Conservation (phyloP, 2,888 invertebrate species). For the Carcina quercana region DNA sequence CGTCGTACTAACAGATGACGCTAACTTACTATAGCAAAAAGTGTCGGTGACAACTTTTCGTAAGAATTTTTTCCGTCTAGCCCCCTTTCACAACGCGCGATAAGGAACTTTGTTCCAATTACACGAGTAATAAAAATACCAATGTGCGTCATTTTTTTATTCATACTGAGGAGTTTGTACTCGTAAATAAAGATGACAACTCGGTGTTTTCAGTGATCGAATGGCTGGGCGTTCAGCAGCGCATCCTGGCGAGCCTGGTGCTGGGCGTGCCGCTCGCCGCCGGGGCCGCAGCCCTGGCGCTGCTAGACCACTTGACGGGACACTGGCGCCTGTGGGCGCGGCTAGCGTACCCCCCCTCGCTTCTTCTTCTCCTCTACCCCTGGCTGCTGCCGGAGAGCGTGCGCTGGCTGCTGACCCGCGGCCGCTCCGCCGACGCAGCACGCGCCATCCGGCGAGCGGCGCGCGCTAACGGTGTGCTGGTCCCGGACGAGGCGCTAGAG, state of each 20-base stretch:
- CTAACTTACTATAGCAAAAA: too few species aligned
- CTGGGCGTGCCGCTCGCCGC: constrained; percentile 81
- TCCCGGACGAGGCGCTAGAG: constrained; percentile 62
- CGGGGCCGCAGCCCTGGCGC: constrained; percentile 79
- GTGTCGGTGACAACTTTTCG: too few species aligned
- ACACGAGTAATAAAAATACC: too few species aligned
- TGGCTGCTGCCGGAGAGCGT: constrained; percentile 84
- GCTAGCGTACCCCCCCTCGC: constrained; percentile 80
- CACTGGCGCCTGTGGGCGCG: constrained; percentile 82
- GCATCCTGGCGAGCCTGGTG: constrained; percentile 82
- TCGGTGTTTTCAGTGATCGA: constrained; percentile 77
- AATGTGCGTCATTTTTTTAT: too few species aligned
- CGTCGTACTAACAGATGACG: too few species aligned
- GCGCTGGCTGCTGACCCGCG: constrained; percentile 83
- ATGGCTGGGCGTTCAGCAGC: constrained; percentile 81
- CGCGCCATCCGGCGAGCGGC: constrained; percentile 75
- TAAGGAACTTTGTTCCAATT: too few species aligned
- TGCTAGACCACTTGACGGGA: constrained; percentile 78
- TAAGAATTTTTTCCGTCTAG: too few species aligned
- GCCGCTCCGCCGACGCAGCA: constrained; percentile 76
- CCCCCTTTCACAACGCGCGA: too few species aligned
- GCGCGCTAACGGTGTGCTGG: constrained; percentile 67
- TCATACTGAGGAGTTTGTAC: too few species aligned
- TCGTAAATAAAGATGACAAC: not conserved
- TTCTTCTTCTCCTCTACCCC: constrained; percentile 79